These are phyloP conservation scores for Pyrocephalus nanus DNA, from an alignment of 2,797 vertebrate genomes.

Conservation along the genomic window DNA sequence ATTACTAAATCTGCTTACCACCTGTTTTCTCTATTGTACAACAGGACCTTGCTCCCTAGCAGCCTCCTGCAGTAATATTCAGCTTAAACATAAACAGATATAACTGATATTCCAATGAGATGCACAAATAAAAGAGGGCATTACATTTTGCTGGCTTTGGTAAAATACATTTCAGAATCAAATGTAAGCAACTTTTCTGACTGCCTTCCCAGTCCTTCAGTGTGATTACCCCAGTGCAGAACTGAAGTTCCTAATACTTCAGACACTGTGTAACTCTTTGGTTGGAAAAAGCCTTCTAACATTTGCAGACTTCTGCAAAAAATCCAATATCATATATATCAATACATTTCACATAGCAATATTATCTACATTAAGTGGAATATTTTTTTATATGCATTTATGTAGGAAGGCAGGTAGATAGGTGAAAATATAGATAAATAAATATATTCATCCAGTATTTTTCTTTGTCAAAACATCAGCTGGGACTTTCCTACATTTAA, in stretches of 20 bases:
- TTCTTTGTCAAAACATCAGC: conserved; percentile 36
- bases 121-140: neutral
- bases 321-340: neutral
- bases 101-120: neutral
- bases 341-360: neutral
- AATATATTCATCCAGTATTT: conserved; percentile 50
- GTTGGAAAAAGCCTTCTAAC: neutral
- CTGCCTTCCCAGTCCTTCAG: neutral
- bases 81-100: neutral
- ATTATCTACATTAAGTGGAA: neutral
- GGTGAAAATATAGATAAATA: neutral
- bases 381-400: neutral
- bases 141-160: neutral
- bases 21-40: neutral
- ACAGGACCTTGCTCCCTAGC: neutral
- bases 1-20: neutral
- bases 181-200: neutral
- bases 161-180: neutral
- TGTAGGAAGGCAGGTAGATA: neutral
- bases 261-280: neutral
- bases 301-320: neutral
- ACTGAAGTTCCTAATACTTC: neutral
- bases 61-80: neutral
- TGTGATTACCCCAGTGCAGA: neutral
- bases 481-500: conserved; percentile 53